Base-by-base conservation (phyloP, 1,140 invertebrate genomes). In the Drosophila jambulina region DNA sequence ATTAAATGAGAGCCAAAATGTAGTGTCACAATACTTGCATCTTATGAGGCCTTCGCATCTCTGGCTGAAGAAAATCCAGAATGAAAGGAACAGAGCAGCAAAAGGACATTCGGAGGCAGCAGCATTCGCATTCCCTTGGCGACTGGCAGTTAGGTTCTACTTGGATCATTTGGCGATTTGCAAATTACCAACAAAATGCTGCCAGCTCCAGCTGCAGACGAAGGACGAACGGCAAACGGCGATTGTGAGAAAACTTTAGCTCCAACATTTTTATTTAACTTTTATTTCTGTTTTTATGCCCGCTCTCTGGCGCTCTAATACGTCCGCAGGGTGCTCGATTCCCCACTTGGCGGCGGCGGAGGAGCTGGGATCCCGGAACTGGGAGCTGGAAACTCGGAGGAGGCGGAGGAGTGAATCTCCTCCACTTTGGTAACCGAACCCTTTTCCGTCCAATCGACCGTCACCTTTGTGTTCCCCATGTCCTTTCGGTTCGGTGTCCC, bases 261-360 rank as follows among this genome's bases (percentile, higher is more conserved):
- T 71, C 67, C 46, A 78, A 62, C 80, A 80, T 83, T 78, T 86
- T 80, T 88, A 88, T 87, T 87, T 70, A 83, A 88, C 80, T 87
- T 83, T 83, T 87, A 84, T 84, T 84, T 80, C 77, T 76, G 59
- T 70, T 74, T 84, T 80, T 88, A 78, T 80, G 69, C 61, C 61
- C 40, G 72, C 36, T 59, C 51, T 61, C 57, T 45, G 58, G 21
- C 36, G 49, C 25, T 64, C 83, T 88, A 87, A 87, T 87, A 75
- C 64, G 77, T 87, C 84, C 84, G 56, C 53, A 57, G 85, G 83
- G 83, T 69, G 65, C 75, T 42, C 54, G 53, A 48, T 56, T 82
- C 56, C 60, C 62, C 63, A 76, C 32, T 84, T 71, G 75, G 45
- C 23, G 38, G 58, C 48, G n/a, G 25, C 25, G 49, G 27, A 17